phyloP scores from a whole-genome alignment of 2,797 vertebrate species.

The Lophius americanus region DNA sequence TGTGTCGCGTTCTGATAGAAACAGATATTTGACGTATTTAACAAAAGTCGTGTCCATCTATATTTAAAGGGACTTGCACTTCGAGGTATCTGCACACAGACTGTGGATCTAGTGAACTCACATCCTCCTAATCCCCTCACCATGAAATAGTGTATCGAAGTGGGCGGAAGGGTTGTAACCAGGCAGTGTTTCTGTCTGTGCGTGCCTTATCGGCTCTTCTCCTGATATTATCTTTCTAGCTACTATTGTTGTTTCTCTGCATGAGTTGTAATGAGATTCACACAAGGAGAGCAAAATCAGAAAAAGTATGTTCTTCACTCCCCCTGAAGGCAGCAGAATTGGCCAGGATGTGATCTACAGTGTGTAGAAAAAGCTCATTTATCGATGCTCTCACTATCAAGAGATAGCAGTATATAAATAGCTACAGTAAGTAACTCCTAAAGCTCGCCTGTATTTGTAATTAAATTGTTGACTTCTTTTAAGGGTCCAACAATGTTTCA shows the following conservation, averaged over 20 bases:
- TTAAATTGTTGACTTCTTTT: too few species aligned
- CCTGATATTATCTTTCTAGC: conserved; percentile 32
- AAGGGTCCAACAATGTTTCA: too few species aligned
- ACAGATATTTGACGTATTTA: background rate
- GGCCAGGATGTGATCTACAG: background rate
- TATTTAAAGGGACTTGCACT: background rate
- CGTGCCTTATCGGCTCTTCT: conserved; percentile 20
- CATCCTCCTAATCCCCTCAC: conserved; percentile 12
- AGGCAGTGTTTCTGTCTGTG: background rate
- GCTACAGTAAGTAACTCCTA: too few species aligned
- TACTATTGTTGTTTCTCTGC: conserved; percentile 12
- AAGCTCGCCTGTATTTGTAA: too few species aligned
- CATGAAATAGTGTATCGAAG: background rate
- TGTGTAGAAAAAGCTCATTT: background rate
- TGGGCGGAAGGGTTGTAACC: conserved; percentile 2
- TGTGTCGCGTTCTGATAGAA: background rate
- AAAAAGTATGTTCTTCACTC: background rate
- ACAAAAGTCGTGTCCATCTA: background rate
- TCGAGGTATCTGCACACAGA: conserved; percentile 5
- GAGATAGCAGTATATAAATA: background rate
- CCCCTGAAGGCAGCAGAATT: conserved; percentile 2
- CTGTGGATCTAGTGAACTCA: conserved; percentile 18
- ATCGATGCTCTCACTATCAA: background rate
- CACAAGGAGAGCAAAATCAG: conserved; percentile 4
- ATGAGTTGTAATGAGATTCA: conserved; percentile 2